Evolutionary conservation across 2,113 vertebrate species (phyloP), one percentile per base, ranked within the genome.

Genomic region (Alexandromys fortis): DNA sequence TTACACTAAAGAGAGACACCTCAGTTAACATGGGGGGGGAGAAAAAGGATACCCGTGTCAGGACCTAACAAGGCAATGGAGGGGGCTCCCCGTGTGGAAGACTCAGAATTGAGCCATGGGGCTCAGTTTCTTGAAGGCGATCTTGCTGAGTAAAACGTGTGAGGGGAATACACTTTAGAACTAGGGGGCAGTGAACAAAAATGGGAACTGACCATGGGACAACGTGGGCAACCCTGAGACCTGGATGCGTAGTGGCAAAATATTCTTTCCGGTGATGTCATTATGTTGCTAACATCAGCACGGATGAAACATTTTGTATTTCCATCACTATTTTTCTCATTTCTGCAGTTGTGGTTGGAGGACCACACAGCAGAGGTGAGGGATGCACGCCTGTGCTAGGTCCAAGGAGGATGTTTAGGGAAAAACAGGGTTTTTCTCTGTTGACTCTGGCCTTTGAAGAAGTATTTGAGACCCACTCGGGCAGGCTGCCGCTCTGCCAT

Each of bases 371-470:
- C 21, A 83, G 61, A 45, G 17, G 26, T 8, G 7, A 86, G 1
- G 5, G 13, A 13, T 35, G 16, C 0, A 7, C 3, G 13, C 42
- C 55, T 63, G 26, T 58, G 24, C n/a, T 12, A 38, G 67, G 26
- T 33, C 28, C 47, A 28, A 52, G 42, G 72, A 63, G 21, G 45
- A 4, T 30, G 11, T 65, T 93, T 82, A 21, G 30, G 94, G 49
- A n/a, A 95, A 97, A 97, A 90, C 49, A 94, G 61, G 67, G 93
- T 63, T 21, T 58, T 21, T 58, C 55, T 58, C 55, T 58, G 55
- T 58, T 58, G 26, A 55, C 19, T 21, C 61, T n/a, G 0, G 5
- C 7, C 9, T 89, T 75, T 75, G 61, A 83, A 65, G 67, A 95
- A 86, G 30, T 75, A 70, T 55, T 70, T 0, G 3, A 89, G 94